Conservation (phyloP, 2,797 vertebrate species). For the Lagocephalus sceleratus region DNA sequence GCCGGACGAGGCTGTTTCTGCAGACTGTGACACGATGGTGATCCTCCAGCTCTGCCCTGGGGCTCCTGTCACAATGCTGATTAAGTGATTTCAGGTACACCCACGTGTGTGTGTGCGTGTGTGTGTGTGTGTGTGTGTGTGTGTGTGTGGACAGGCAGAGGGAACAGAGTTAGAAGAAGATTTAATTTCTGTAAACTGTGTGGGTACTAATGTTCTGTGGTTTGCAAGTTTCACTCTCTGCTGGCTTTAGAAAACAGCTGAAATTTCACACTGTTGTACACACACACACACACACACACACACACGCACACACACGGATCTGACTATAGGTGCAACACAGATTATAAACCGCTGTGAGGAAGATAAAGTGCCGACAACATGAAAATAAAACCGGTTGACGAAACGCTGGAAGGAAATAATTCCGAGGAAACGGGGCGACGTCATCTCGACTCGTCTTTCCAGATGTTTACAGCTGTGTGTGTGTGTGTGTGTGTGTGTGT, state of each 20-base stretch:
- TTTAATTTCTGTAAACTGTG: slow-evolving; percentile 33
- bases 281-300: background rate
- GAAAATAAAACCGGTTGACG: background rate
- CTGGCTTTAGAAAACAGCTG: slow-evolving; percentile 37
- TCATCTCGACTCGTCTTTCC: no score
- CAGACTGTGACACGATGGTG: slow-evolving; percentile 11
- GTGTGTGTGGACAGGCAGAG: background rate
- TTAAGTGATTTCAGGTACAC: slow-evolving; percentile 57
- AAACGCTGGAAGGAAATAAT: slow-evolving; percentile 6
- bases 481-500: no score
- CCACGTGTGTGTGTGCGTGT: slow-evolving; percentile 14
- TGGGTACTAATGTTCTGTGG: slow-evolving; percentile 50
- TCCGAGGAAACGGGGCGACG: background rate
- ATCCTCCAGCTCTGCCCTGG: slow-evolving; percentile 31
- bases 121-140: slow-evolving; percentile 10
- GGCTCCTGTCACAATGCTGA: slow-evolving; percentile 54
- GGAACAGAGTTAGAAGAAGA: slow-evolving; percentile 47
- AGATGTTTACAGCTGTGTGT: no score
- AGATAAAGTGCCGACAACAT: background rate
- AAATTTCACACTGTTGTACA: slow-evolving; percentile 36
- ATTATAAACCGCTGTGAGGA: background rate
- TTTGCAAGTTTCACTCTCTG: slow-evolving; percentile 50
- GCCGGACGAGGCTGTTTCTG: background rate
- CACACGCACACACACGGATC: background rate
- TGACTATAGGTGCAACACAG: background rate